Base-by-base conservation (phyloP, 2,888 invertebrate species). In the Drosophila mulleri region DNA sequence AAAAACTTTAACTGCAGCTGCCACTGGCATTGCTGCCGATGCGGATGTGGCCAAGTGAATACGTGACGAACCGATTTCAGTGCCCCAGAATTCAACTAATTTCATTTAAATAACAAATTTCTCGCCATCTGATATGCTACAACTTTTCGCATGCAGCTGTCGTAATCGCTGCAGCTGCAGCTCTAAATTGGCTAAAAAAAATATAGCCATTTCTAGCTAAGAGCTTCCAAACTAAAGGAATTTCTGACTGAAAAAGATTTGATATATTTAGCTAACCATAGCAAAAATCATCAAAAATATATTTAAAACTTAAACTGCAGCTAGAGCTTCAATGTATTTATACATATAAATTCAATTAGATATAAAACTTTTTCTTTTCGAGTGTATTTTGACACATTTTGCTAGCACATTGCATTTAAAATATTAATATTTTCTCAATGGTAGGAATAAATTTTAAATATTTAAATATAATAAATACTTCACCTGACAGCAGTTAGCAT, bases 41-140 rank as follows among this genome's bases (percentile, higher is more conserved):
- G 70, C 61, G 56, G 71, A 45, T 61, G 68, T 75, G 44, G 70
- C 62, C 76, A 77, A 81, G 75, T 78, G 78, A 80, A 78, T 78
- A 82, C 81, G 81, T 82, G 81, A 82, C 68, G 67, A 61, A 67
- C 70, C 68, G 73, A 73, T 73, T 68, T 61, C 70, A 35, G 39
- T 69, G 70, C 45, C 23, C 39, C 65, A 54, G 67, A 76, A 79
- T 71, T 59, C 74, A 81, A 77, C 79, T 82, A 82, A 81, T 82
- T 81, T 81, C 77, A 81, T 81, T 81, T 82, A 74, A 81, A 82
- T 82, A 79, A 76, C 82, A 73, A 76, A 76, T 81, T 73, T 57
- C 18, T 39, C 41, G 72, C 45, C 64, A 65, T 58, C 48, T 61
- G 73, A 76, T 66, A 73, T 48, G 52, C 42, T 16, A 54, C 23